These are phyloP conservation scores for Garrulus glandarius DNA, from an alignment of 2,797 vertebrate genomes.

Conservation along the genomic window DNA sequence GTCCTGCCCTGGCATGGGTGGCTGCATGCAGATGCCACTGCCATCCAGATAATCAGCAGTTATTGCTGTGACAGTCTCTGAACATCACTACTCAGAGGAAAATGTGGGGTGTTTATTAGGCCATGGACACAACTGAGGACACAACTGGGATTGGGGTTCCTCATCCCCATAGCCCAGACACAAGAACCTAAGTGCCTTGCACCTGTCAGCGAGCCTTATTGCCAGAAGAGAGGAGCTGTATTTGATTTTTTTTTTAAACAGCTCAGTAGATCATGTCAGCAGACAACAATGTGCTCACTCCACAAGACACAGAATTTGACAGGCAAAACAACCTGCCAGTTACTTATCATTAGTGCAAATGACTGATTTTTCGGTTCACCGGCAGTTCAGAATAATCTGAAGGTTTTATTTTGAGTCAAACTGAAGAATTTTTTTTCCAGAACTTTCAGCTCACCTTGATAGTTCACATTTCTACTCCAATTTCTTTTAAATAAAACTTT, in stretches of 20 bases:
- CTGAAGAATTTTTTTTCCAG: neutral
- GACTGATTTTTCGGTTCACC: conserved; percentile 60
- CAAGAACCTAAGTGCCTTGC: neutral
- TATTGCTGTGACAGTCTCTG: neutral
- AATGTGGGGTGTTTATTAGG: neutral
- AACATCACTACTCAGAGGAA: neutral
- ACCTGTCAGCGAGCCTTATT: neutral
- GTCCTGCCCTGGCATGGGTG: neutral
- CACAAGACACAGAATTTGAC: conserved; percentile 68
- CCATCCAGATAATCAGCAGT: neutral
- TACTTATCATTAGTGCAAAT: conserved; percentile 69
- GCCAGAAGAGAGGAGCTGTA: neutral
- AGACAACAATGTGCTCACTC: conserved; percentile 68
- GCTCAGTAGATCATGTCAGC: conserved; percentile 58
- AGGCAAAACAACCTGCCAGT: conserved; percentile 69
- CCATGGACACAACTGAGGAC: neutral
- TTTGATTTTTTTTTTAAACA: neutral
- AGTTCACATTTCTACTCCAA: neutral
- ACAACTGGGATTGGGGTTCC: neutral
- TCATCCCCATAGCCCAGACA: neutral
- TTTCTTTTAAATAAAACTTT: neutral
- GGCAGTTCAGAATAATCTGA: conserved; percentile 64
- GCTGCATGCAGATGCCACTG: neutral
- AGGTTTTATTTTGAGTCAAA: conserved; percentile 64
- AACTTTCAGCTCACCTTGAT: conserved; percentile 45